Conservation (phyloP, 2,113 vertebrate genomes). For the Chamaea fasciata region DNA sequence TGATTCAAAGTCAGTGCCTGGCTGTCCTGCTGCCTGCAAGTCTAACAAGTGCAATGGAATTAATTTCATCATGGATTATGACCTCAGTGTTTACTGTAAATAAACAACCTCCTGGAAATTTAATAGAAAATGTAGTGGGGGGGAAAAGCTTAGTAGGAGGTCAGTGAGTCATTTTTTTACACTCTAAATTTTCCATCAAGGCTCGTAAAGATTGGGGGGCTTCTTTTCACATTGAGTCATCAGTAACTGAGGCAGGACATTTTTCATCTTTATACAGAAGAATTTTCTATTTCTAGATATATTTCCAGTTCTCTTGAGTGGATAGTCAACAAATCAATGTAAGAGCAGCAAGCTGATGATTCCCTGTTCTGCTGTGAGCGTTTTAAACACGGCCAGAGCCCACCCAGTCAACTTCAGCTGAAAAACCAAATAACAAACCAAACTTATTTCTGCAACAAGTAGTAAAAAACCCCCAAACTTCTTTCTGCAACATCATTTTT, state of each 20-base stretch:
- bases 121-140: background rate
- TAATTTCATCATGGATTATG: background rate
- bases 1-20: background rate
- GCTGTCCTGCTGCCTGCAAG: background rate
- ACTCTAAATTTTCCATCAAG: background rate
- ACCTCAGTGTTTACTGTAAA: background rate
- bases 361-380: background rate
- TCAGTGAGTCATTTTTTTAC: background rate
- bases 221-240: background rate
- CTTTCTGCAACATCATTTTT: background rate
- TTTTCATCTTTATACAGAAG: background rate
- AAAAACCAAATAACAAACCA: background rate
- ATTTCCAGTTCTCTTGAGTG: background rate
- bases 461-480: background rate
- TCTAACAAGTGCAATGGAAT: background rate
- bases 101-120: background rate
- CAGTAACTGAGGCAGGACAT: background rate
- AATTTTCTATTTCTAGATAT: background rate
- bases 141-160: rapidly evolving
- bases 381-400: background rate
- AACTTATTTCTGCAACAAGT: background rate
- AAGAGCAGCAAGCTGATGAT: background rate
- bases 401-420: background rate
- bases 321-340: background rate
- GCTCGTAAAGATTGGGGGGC: background rate